Evolutionary conservation across 2,113 vertebrate genomes (phyloP).

Genomic region (Falco punctatus): DNA sequence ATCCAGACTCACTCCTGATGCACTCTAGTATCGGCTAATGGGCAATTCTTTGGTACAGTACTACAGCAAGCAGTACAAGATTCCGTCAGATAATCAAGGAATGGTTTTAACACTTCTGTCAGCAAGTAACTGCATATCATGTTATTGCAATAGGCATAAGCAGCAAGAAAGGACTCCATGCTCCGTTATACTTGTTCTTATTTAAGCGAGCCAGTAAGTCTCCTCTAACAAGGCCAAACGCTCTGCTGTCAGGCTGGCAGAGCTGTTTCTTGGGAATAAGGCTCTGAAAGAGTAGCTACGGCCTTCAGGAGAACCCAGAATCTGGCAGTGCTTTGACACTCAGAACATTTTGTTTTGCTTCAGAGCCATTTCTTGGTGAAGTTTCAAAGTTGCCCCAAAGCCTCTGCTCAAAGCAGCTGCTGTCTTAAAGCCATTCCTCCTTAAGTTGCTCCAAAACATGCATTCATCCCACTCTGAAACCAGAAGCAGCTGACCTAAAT

Average conservation of each 20-base stretch:
- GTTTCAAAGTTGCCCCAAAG: background rate
- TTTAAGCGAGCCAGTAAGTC: background rate
- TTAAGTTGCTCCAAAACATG: background rate
- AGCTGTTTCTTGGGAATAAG: background rate
- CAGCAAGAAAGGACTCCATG: background rate
- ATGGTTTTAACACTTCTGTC: background rate
- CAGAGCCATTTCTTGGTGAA: background rate
- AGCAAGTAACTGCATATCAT: background rate
- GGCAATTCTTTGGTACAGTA: background rate
- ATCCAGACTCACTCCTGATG: background rate
- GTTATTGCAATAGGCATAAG: background rate
- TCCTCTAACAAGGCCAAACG: background rate
- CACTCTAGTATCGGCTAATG: background rate
- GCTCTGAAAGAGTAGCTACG: background rate
- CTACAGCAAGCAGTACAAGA: background rate
- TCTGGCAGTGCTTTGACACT: fast-evolving
- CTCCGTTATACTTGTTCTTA: background rate
- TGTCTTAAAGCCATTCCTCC: background rate
- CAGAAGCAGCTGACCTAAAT: background rate
- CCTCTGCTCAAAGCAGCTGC: background rate
- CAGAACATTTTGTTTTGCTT: background rate
- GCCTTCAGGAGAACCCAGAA: background rate
- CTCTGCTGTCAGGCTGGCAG: background rate
- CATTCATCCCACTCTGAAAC: background rate
- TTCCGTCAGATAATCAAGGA: background rate